Evolutionary conservation across 1,140 invertebrate genomes (phyloP), one percentile per base, ranked within the genome.

Genomic region (Globodera rostochiensis): DNA sequence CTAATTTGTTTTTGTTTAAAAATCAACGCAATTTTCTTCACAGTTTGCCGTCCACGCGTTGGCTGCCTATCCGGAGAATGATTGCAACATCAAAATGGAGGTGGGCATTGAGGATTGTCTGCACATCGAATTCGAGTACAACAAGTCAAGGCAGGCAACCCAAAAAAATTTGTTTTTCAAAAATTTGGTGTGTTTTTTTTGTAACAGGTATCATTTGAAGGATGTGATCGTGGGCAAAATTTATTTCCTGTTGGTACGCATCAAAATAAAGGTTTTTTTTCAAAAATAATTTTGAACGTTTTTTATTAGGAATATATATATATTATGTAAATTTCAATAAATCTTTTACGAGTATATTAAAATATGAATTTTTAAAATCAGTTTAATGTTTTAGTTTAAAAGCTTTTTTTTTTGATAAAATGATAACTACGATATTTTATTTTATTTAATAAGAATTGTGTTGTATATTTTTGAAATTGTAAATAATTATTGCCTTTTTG

Each of bases 141-240:
- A 99, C 91, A 98, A 98, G 92, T 97, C 95, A 86, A 98, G 96
- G 93, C 94, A 90, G 81, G 36, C 19, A 57, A 71, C 57, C 73
- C 1, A 47, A 15, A 82, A 82, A 21, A 8, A 50, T 11, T 64
- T 19, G 47, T 71, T 45, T n/a, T 53, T 6, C 5, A 70, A 8
- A 69, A 57, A 79, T 84, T 92, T 92, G 84, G 1, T 36, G n/a
- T n/a, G 1, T 36, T 36, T 36, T 36, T 25, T 36, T 36, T 36
- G 36, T 36, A 36, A 36, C 88, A 96, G 95, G 91, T 99, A 99
- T 92, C 97, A 99, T 91, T 93, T 99, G 90, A 96, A 97, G 92
- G 98, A 99, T 92, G 97, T 98, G 4, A 99, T 99, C 90, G 96
- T 99, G 83, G 98, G 97, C 60, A 99, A 99, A 93, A 99, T 99